Evolutionary conservation across 2,797 vertebrate genomes (phyloP), one percentile per base, ranked within the genome.

Genomic region (Pseudochromis fuscus): DNA sequence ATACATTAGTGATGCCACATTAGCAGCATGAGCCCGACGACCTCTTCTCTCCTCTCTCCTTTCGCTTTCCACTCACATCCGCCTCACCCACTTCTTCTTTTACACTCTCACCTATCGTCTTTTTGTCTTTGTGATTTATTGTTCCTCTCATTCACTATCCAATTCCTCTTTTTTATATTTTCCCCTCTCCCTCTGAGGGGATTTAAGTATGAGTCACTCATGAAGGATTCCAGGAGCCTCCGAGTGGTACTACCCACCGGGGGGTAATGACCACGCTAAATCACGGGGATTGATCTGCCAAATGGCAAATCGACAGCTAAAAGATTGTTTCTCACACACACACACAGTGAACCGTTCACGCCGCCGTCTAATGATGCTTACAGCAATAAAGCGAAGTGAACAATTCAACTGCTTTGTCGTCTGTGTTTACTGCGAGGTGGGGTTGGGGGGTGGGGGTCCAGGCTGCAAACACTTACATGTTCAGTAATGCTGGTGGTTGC

Each of bases 1-100:
- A 63, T 73, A 70, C 82, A 83, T 88, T 83, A 79, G 83, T 70
- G 64, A 81, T 64, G 75, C 67, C 73, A 88, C 81, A 81, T 87
- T 84, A 88, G 75, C 77, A 42, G 64, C 62, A 37, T 21, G 44
- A 79, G 44, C 58, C 59, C 31, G 40, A 46, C 25, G 4, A 49
- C 58, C 27, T 7, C 18, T 27, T 35, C 15, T 28, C 23, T 23
- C 7, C 58, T 35, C 28, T 13, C 44, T 15, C 40, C 23, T 23
- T 50, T 13, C 6, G 38, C 62, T 73, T 56, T 63, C 48, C 56
- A 45, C 60, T 72, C 56, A 19, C 18, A 48, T 45, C 73, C 7
- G n/a, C 55, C 35, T 6, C 10, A 55, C 30, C 45, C 21, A 67
- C 52, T 79, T 87, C 60, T 60, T 69, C 77, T 83, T 79, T 55